Conservation (phyloP, 2,113 vertebrate genomes). For the Rhea americana region DNA sequence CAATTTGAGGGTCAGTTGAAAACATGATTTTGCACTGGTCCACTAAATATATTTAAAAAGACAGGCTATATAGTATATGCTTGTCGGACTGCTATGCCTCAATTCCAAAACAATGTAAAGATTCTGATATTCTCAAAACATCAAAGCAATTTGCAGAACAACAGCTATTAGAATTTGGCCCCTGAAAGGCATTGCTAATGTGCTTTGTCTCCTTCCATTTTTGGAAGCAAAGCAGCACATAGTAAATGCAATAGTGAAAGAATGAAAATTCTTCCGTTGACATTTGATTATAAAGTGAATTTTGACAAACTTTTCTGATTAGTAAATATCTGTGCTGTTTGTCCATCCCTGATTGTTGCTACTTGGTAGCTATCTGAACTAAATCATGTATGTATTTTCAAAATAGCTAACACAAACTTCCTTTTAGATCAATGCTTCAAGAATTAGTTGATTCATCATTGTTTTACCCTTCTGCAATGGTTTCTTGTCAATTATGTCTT, state of each 20-base stretch:
- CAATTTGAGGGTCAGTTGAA: not conserved
- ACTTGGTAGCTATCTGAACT: not conserved
- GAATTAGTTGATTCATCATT: not conserved
- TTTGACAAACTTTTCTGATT: not conserved
- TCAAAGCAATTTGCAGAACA: not conserved
- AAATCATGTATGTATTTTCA: not conserved
- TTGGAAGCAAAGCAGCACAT: rapidly evolving
- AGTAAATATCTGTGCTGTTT: not conserved
- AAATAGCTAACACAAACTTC: not conserved
- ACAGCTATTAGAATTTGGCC: not conserved
- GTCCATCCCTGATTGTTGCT: not conserved
- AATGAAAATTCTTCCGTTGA: too few species aligned
- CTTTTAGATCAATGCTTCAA: not conserved
- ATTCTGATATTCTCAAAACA: not conserved
- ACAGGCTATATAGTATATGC: not conserved
- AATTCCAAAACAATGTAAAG: not conserved
- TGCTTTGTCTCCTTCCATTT: not conserved
- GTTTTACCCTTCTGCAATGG: not conserved
- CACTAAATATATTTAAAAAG: not conserved
- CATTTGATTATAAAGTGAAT: not conserved
- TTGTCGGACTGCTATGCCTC: not conserved
- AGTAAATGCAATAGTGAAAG: not conserved
- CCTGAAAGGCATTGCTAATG: not conserved
- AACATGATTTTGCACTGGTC: not conserved
- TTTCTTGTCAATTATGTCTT: not conserved